phyloP scores from a whole-genome alignment of 2,797 vertebrate genomes.

The Dendrocincla tyrannina region DNA sequence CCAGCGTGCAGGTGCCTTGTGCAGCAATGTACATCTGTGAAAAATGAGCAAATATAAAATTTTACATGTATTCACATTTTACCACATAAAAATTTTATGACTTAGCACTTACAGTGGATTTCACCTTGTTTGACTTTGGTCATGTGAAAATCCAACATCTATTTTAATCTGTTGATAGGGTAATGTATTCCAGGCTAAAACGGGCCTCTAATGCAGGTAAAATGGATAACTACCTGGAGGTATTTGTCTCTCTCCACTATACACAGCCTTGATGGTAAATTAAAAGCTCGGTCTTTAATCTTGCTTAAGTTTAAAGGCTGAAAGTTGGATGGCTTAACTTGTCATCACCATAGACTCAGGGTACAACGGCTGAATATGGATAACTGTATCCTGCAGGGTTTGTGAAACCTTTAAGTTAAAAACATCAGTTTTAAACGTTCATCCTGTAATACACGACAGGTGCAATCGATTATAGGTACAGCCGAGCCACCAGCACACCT shows the following conservation, averaged over 20 bases:
- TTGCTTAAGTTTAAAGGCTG: background rate
- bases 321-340: background rate
- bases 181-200: background rate
- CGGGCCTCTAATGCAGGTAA: background rate
- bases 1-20: fast-evolving
- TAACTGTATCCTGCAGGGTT: background rate
- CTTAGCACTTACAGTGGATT: background rate
- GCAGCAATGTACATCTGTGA: background rate
- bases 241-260: background rate
- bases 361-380: background rate
- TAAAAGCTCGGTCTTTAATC: background rate
- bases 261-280: background rate
- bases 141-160: background rate
- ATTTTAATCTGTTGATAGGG: background rate
- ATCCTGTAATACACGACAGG: background rate
- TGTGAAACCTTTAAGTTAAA: background rate
- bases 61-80: slow-evolving; percentile 21
- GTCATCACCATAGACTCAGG: background rate
- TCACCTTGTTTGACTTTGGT: slow-evolving; percentile 29
- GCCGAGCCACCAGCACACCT: background rate
- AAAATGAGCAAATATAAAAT: slow-evolving; percentile 1
- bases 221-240: background rate
- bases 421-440: background rate
- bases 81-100: background rate
- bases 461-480: background rate